A percentile compares a stretch with the other conserved stretches of the same genome.
Conservation (phyloP, 2,113 vertebrate genomes). For the Hydrochoerus hydrochaeris region DNA sequence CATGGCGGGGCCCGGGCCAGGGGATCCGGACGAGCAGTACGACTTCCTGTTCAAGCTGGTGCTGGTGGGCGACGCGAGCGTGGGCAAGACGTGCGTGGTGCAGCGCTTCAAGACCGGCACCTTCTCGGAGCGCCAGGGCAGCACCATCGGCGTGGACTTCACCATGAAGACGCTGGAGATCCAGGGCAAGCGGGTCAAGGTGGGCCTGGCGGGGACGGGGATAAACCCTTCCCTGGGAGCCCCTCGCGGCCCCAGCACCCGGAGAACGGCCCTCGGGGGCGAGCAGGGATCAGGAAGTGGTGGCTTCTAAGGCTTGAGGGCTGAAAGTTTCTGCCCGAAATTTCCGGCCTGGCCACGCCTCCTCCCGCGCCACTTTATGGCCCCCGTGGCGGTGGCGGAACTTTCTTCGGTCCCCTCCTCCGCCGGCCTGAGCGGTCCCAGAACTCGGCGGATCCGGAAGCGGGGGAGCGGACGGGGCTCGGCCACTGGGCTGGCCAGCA, state of each 20-base stretch:
- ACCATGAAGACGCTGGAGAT: constrained; percentile 93
- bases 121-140: constrained; percentile 91
- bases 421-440: background rate
- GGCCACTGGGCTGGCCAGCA: constrained; percentile 14
- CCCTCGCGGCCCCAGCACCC: background rate
- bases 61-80: constrained; percentile 92
- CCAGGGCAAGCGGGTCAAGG: constrained; percentile 92
- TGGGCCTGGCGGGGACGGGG: constrained; percentile 70
- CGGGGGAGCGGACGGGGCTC: constrained; percentile 26
- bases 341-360: constrained; percentile 77
- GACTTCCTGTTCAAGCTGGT: constrained; percentile 93
- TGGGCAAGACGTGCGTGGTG: constrained; percentile 93
- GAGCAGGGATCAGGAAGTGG: constrained; percentile 60
- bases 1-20: constrained; percentile 78
- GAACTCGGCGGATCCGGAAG: constrained; percentile 68
- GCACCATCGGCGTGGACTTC: constrained; percentile 94
- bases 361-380: constrained; percentile 55
- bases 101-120: constrained; percentile 92
- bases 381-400: constrained; percentile 58
- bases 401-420: background rate
- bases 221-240: background rate
- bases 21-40: constrained; percentile 88
- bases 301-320: constrained; percentile 32
- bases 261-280: background rate
- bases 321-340: constrained; percentile 70